Conservation (phyloP, 2,888 invertebrate genomes). For the Dysmachus trigonus region DNA sequence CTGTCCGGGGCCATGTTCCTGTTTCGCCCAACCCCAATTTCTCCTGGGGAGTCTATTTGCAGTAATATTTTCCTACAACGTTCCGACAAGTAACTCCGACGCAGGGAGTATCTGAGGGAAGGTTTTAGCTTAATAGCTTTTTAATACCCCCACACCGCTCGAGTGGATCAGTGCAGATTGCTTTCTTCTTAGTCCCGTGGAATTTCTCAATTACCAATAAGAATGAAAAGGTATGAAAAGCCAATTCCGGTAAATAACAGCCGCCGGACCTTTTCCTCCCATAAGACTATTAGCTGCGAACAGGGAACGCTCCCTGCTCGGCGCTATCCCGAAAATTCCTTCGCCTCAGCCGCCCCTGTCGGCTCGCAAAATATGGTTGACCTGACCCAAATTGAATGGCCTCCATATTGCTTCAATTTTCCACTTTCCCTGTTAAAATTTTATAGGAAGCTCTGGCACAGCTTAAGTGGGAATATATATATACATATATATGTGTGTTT, state of each 20-base stretch:
- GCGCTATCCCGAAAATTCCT: not conserved
- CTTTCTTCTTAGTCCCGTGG: constrained; percentile 11
- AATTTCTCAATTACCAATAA: constrained; percentile 41
- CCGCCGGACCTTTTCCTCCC: constrained; percentile 11
- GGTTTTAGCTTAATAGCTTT: constrained; percentile 31
- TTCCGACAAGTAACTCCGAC: not conserved
- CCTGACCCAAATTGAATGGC: constrained; percentile 43
- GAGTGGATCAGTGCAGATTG: constrained; percentile 30
- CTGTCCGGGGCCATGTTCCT: not conserved
- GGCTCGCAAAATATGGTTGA: constrained; percentile 38
- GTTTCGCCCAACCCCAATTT: not conserved
- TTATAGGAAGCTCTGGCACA: constrained; percentile 32
- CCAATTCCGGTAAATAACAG: constrained; percentile 36
- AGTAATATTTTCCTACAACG: not conserved
- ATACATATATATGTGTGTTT: no score
- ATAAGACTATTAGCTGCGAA: constrained; percentile 31
- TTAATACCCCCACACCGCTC: constrained; percentile 10
- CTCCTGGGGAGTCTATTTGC: not conserved
- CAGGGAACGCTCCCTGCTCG: not conserved
- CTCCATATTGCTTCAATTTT: constrained; percentile 42
- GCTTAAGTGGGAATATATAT: constrained; percentile 39
- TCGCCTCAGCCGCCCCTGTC: constrained; percentile 13
- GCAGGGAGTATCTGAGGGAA: not conserved
- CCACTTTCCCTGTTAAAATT: constrained; percentile 38
- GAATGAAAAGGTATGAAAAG: constrained; percentile 40